A percentile compares a stretch with the other conserved stretches of the same genome.
These are phyloP conservation scores for Microplitis demolitor DNA, from an alignment of 1,140 invertebrate species.

Conservation along the genomic window DNA sequence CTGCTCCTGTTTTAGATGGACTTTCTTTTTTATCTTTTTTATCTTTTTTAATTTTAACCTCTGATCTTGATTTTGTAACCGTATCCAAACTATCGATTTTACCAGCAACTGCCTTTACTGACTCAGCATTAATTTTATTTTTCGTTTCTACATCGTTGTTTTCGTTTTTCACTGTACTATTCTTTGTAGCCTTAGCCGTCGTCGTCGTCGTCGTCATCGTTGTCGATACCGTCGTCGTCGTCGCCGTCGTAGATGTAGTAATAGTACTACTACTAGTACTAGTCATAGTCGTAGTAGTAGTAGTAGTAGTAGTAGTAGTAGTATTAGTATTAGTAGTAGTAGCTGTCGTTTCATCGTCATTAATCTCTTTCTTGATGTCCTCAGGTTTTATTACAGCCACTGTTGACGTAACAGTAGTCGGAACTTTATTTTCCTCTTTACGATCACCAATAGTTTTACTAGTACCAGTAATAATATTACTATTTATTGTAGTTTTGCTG, in stretches of 20 bases:
- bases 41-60: constrained; percentile 34
- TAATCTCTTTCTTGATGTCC: constrained; percentile 49
- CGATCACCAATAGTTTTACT: constrained; percentile 31
- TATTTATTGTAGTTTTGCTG: too few relatives aligned
- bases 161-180: too few relatives aligned
- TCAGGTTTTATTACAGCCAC: constrained; percentile 38
- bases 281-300: not conserved
- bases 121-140: constrained; percentile 9
- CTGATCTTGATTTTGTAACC: not conserved
- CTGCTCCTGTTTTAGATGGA: constrained; percentile 18
- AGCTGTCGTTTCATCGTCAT: constrained; percentile 16
- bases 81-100: too few relatives aligned
- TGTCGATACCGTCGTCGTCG: too few relatives aligned
- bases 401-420: constrained; percentile 18
- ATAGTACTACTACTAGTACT: too few relatives aligned
- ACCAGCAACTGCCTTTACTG: too few relatives aligned
- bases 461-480: too few relatives aligned
- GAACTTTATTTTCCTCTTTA: constrained; percentile 37
- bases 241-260: too few relatives aligned
- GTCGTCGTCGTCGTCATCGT: too few relatives aligned
- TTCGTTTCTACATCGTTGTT: not conserved
- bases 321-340: not conserved
- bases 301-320: not conserved
- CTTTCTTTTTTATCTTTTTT: constrained; percentile 5
- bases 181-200: too few relatives aligned